Base-by-base conservation (phyloP, 2,113 vertebrate species). In the Dromaius novaehollandiae region DNA sequence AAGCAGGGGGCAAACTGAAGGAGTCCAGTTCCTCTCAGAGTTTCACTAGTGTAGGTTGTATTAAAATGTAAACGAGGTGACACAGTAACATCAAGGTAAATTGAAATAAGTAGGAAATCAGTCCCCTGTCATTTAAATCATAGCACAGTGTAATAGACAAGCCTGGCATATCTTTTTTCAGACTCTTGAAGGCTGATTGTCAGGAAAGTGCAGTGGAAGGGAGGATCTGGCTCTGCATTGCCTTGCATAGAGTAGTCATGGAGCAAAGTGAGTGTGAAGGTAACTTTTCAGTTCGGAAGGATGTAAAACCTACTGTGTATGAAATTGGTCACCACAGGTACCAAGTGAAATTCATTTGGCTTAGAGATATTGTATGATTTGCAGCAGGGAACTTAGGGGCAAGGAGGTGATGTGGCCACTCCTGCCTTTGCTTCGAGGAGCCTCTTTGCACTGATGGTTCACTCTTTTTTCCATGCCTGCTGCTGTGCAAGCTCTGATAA, bases 241-340 rank as follows among this genome's bases (percentile, higher is more conserved):
- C 18, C 73, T 88, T 22, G 6, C 51, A 60, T 28, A 6, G 48
- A 93, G 38, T 48, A 75, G 34, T 55, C n/a, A 71, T 34, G 42
- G 20, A 30, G 86, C 42, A 82, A 90, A 94, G 64, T 68, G 56
- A 89, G 38, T 40, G 34, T 38, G 28, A 78, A 91, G 83, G n/a
- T 40, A 88, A 80, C 25, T 88, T 96, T 92, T 95, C 50, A 32
- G 24, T 78, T 90, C 44, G 7, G n/a, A 71, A 56, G 42, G 69
- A 28, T 75, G 30, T 64, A 81, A 91, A 96, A 64, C 69, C 85
- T 55, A 88, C 82, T 83, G 84, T 75, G 79, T 86, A 51, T 73
- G 69, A 88, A 95, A 95, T 91, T 82, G 38, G 51, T 42, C 82
- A 75, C 87, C 34, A 58, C 48, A 88, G 94, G 64, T 6, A 71